Evolutionary conservation across 2,888 invertebrate genomes (phyloP).

Genomic region (Panzeria rudis): DNA sequence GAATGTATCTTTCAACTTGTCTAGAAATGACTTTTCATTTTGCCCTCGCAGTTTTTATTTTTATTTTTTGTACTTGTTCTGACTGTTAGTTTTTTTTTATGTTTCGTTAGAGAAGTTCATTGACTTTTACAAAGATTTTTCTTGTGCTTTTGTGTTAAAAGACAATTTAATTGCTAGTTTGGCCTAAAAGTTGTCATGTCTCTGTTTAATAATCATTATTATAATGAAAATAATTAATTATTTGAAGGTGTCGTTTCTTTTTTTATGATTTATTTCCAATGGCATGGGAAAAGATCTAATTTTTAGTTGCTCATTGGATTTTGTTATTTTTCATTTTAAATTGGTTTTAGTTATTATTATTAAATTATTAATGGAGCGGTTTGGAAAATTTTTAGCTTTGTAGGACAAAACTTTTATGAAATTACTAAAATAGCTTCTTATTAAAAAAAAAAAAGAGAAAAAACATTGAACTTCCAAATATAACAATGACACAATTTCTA

Average conservation of each 20-base stretch:
- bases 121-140: slow-evolving; percentile 34
- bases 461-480: neutral
- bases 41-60: neutral
- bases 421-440: neutral
- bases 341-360: no score
- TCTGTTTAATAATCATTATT: neutral
- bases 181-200: slow-evolving; percentile 6
- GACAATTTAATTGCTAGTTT: slow-evolving; percentile 10
- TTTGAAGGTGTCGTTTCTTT: neutral
- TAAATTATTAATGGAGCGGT: neutral
- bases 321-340: neutral
- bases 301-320: neutral
- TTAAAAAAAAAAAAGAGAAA: neutral
- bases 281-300: neutral
- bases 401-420: neutral
- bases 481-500: slow-evolving; percentile 9
- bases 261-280: neutral
- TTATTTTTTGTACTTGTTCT: slow-evolving; percentile 20
- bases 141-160: neutral
- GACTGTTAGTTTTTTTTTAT: slow-evolving; percentile 9
- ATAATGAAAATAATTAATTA: slow-evolving; percentile 19
- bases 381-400: slow-evolving; percentile 6
- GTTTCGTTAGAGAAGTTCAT: slow-evolving; percentile 52
- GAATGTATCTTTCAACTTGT: neutral
- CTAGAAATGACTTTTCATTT: neutral